Evolutionary conservation across 2,113 vertebrate genomes (phyloP), one percentile per base, ranked within the genome.

Genomic region (Pachyramphus minor): DNA sequence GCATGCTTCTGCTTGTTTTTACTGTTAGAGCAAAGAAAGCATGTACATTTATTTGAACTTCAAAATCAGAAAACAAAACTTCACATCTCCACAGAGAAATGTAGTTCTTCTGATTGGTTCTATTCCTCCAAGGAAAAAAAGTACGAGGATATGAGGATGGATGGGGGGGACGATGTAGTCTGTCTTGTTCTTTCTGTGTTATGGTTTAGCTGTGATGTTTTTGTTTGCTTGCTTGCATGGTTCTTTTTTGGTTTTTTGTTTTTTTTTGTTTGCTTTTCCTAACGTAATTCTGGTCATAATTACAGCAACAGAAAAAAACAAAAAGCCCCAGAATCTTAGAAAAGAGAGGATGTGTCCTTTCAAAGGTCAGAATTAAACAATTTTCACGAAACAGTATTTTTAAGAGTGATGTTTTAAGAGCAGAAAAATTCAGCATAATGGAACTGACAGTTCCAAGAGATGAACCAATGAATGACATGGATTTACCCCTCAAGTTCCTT

Each of bases 121-220:
- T 67, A 1, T 37, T 80, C 15, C 53, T 86, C n/a, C 41, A 39
- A 53, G n/a, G 5, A 62, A 75, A 87, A 87, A 81, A 58, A 6
- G 8, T 28, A 25, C 8, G 30, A 10, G 6, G 7, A 7, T 5
- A 2, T 23, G 5, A 2, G 8, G 33, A 13, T 53, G 19, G 14
- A 6, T 12, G 5, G 4, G 5, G 21, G 3, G 9, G 14, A 64
- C 59, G 41, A 69, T 24, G 12, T 55, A 45, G n/a, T 41, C 47
- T 63, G 19, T 41, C 52, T 74, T 58, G 8, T 56, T 87, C 27
- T 71, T 75, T 42, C 42, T 59, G 7, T 59, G 13, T 20, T 91
- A 28, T 41, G 30, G 6, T 63, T 63, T 67, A 4, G 7, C 63
- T 56, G 27, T n/a, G 56, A 1, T 13, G 45, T 30, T 20, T 39